Percentiles rank a stretch among this genome's conserved stretches.
phyloP scores from a whole-genome alignment of 2,888 invertebrate genomes.

The Drosophila lutescens region DNA sequence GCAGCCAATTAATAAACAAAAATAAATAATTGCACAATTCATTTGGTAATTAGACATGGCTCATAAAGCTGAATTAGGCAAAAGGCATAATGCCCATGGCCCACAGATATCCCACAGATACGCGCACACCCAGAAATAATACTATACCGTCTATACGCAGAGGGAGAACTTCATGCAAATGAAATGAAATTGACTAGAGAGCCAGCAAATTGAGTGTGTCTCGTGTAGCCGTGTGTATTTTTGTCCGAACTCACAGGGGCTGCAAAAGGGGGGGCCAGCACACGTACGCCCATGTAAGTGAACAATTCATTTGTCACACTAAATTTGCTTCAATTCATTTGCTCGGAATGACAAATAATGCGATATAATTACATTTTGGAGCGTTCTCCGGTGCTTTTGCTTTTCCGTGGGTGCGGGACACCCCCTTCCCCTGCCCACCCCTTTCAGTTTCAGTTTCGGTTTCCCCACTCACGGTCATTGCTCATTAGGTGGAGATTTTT shows the following conservation, averaged over 20 bases:
- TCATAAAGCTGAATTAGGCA: constrained; percentile 80
- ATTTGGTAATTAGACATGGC: constrained; percentile 82
- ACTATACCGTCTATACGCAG: constrained; percentile 7
- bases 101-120: constrained; percentile 54
- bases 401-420: constrained; percentile 5
- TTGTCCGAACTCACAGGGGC: constrained; percentile 27
- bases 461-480: constrained; percentile 26
- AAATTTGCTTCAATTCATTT: constrained; percentile 83
- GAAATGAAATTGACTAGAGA: constrained; percentile 75
- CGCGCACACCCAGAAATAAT: constrained; percentile 9
- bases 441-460: constrained; percentile 2
- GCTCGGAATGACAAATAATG: constrained; percentile 80
- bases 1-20: constrained; percentile 75
- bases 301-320: constrained; percentile 83
- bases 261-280: constrained; percentile 13
- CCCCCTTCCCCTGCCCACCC: background rate
- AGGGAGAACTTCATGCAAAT: constrained; percentile 62
- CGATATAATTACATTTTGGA: constrained; percentile 74
- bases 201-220: constrained; percentile 71
- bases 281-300: constrained; percentile 40
- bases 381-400: constrained; percentile 16
- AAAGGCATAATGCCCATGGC: constrained; percentile 58
- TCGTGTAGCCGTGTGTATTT: constrained; percentile 30
- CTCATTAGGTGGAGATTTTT: constrained; percentile 74
- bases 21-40: constrained; percentile 80